Base-by-base conservation (phyloP, 2,797 vertebrate genomes). In the Lemur catta region DNA sequence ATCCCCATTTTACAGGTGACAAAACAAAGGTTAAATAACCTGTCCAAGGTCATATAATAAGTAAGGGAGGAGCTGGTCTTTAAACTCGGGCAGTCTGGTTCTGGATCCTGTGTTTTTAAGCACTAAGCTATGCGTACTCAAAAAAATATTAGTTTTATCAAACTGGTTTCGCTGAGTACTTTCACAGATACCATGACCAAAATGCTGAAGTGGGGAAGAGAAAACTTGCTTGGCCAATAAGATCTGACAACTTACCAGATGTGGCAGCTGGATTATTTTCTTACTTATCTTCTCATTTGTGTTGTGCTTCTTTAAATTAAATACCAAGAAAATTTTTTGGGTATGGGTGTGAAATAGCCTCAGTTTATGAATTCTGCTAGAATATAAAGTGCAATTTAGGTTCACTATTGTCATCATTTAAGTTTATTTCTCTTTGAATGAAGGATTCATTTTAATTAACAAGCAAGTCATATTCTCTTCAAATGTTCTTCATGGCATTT, bases 391-490 rank as follows among this genome's bases (percentile, higher is more conserved):
- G 43, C 59, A 50, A 65, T 80, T 95, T 87, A 80, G 28, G 8
- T 63, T 93, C 48, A 3, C 63, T 84, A 28, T 95, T 92, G 93
- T 93, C 72, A 84, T 95, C 82, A 89, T n/a, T 65, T 65, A 65
- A 65, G 33, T 33, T 65, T 75, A 69, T 86, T 94, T 95, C 61
- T 61, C 65, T 88, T 95, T 57, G 84, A 91, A 71, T n/a, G 28
- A 75, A 90, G 63, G 43, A 84, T 75, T 81, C 28, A 3, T 63
- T 81, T 78, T n/a, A 57, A 92, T 89, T 85, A 74, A 61, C 65
- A 91, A 63, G 14, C 57, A 90, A 69, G 9, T 71, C 61, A 78
- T 18, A 28, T 50, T 20, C 38, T 63, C 61, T 65, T 63, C 52
- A 69, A 89, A 24, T 52, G 24, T 63, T 57, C 50, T 81, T 94